A percentile compares a stretch with the other conserved stretches of the same genome.
phyloP scores from a whole-genome alignment of 2,113 vertebrate genomes.

The Phyllostomus discolor region DNA sequence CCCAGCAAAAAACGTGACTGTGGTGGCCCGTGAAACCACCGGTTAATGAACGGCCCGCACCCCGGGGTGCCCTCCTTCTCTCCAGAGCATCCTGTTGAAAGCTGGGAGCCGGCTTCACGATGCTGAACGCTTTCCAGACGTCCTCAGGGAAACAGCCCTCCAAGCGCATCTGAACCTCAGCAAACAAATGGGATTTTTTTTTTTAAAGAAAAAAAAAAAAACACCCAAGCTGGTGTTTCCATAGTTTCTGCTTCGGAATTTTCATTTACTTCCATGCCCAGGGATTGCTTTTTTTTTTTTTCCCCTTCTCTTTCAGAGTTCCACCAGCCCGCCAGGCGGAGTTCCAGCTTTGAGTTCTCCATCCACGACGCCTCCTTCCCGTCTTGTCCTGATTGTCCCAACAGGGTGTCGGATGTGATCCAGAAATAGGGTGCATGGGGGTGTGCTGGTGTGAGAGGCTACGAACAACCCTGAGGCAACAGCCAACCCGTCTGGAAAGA shows the following conservation, averaged over 20 bases:
- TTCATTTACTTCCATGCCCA: slow-evolving; percentile 42
- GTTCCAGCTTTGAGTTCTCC: slow-evolving; percentile 4
- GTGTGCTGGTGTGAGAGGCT: no score
- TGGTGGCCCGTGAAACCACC: slow-evolving; percentile 1
- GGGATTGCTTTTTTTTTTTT: background rate
- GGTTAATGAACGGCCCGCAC: slow-evolving; percentile 51
- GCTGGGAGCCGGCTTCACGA: background rate
- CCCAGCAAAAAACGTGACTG: background rate
- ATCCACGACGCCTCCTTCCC: background rate
- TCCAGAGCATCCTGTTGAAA: background rate
- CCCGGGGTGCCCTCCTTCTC: background rate
- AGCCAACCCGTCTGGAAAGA: background rate
- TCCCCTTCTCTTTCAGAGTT: background rate
- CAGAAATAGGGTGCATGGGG: no score
- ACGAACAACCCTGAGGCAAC: accelerated
- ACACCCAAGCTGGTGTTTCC: background rate
- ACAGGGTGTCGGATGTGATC: no score
- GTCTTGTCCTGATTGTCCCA: no score
- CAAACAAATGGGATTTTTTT: background rate
- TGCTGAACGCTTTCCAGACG: slow-evolving; percentile 32
- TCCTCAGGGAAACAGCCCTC: slow-evolving; percentile 18
- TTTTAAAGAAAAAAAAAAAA: no score
- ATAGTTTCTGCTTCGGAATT: background rate
- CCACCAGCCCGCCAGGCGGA: background rate
- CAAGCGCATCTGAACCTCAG: slow-evolving; percentile 34